Evolutionary conservation across 2,888 invertebrate genomes (phyloP).

Genomic region (Timema podura): DNA sequence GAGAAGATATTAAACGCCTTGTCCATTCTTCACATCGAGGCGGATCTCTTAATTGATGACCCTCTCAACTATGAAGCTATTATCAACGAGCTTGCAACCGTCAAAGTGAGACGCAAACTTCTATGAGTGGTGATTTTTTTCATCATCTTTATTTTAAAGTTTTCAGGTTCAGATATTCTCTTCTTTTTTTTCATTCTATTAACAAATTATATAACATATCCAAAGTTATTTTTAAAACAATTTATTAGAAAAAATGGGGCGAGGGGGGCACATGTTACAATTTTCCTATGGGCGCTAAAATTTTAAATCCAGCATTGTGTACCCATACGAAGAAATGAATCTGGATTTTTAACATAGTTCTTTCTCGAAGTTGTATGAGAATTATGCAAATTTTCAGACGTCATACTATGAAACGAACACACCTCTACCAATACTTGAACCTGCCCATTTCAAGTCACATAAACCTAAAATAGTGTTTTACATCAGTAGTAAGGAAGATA

Average conservation of each 20-base stretch:
- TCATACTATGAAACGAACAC: too few relatives aligned
- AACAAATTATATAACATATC: neutral
- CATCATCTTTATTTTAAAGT: neutral
- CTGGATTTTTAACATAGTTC: too few relatives aligned
- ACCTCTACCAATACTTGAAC: too few relatives aligned
- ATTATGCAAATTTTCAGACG: too few relatives aligned
- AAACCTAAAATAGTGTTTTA: too few relatives aligned
- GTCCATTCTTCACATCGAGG: too few relatives aligned
- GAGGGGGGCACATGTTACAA: neutral
- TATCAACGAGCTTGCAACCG: neutral
- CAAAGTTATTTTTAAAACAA: neutral
- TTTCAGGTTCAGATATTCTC: neutral
- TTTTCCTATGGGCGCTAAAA: neutral
- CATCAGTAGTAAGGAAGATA: too few relatives aligned
- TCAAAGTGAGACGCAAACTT: neutral
- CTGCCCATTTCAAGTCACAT: too few relatives aligned
- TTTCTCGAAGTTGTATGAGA: too few relatives aligned
- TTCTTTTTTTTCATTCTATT: neutral
- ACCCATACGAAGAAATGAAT: too few relatives aligned
- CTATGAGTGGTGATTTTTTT: neutral
- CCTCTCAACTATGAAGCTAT: neutral
- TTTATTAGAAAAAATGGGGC: neutral
- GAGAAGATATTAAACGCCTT: neutral
- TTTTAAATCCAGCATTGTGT: neutral
- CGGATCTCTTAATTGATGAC: conserved; percentile 4